phyloP scores from a whole-genome alignment of 1,140 invertebrate genomes.

The Potamilus streckersoni region DNA sequence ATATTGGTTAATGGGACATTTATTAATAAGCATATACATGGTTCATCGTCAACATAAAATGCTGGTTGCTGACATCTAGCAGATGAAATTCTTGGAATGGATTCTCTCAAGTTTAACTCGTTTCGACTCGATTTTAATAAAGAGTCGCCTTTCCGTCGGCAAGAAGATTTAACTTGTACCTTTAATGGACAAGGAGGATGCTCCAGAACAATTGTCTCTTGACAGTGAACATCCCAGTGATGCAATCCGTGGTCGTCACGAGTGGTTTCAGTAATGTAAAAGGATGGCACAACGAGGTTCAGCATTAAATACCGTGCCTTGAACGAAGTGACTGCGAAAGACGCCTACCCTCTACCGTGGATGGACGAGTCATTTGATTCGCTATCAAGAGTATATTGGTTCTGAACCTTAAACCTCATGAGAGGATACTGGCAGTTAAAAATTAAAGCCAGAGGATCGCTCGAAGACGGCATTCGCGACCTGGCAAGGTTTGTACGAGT shows the following conservation, averaged over 20 bases:
- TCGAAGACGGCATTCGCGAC: constrained; percentile 30
- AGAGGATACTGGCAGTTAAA: constrained; percentile 69
- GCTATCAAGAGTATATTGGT: constrained; percentile 53
- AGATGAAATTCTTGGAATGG: too few relatives aligned
- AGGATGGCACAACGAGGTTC: constrained; percentile 66
- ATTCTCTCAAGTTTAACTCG: too few relatives aligned
- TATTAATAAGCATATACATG: too few relatives aligned
- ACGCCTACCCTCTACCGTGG: constrained; percentile 42
- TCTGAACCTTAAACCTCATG: constrained; percentile 67
- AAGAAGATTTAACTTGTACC: too few relatives aligned
- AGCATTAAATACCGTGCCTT: constrained; percentile 69
- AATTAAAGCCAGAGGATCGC: constrained; percentile 37
- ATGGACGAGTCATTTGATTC: constrained; percentile 26
- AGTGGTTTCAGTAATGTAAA: constrained; percentile 68
- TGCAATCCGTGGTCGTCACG: constrained; percentile 44
- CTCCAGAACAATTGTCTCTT: too few relatives aligned
- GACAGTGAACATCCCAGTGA: too few relatives aligned
- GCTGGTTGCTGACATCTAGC: too few relatives aligned
- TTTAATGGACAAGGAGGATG: too few relatives aligned
- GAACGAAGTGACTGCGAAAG: constrained; percentile 31
- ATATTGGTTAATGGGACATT: too few relatives aligned
- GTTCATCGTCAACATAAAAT: too few relatives aligned
- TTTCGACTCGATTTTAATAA: too few relatives aligned
- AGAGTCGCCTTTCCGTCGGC: too few relatives aligned
- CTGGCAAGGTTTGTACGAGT: constrained; percentile 8